A percentile compares a stretch with the other conserved stretches of the same genome.
phyloP scores from a whole-genome alignment of 2,797 vertebrate genomes.

The Todus mexicanus region DNA sequence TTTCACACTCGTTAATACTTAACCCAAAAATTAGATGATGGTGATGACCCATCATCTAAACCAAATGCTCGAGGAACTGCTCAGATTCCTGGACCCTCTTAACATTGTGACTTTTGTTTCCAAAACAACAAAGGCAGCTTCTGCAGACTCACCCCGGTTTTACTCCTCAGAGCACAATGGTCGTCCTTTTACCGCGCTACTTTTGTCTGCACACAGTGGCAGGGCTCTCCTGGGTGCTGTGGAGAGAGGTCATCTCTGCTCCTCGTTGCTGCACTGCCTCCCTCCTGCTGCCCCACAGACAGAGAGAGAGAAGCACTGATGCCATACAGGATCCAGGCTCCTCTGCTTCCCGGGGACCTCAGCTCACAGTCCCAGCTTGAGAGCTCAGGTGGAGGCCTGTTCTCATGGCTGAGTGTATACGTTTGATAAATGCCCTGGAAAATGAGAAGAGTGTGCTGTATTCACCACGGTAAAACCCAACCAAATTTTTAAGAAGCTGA shows the following conservation, averaged over 20 bases:
- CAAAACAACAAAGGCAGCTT: not conserved
- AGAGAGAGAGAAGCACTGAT: not conserved
- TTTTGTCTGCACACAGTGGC: rapidly evolving
- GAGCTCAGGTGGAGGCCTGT: not conserved
- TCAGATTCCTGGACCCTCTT: not conserved
- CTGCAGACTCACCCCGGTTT: not conserved
- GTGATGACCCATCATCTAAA: not conserved
- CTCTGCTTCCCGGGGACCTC: not conserved
- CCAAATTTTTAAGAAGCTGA: not conserved
- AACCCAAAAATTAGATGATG: not conserved
- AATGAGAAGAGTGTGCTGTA: not conserved
- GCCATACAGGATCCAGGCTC: not conserved
- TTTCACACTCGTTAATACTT: not conserved
- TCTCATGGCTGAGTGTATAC: not conserved
- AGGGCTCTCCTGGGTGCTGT: not conserved
- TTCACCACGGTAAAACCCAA: not conserved
- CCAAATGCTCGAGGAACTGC: not conserved
- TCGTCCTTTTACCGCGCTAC: rapidly evolving
- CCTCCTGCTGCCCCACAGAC: not conserved
- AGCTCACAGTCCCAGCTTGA: not conserved
- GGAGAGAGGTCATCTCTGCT: not conserved
- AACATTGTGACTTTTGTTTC: not conserved
- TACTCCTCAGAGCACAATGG: not conserved
- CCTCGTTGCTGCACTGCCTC: not conserved
- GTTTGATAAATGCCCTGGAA: not conserved